phyloP scores from a whole-genome alignment of 1,140 invertebrate genomes.

The Drosophila serrata region DNA sequence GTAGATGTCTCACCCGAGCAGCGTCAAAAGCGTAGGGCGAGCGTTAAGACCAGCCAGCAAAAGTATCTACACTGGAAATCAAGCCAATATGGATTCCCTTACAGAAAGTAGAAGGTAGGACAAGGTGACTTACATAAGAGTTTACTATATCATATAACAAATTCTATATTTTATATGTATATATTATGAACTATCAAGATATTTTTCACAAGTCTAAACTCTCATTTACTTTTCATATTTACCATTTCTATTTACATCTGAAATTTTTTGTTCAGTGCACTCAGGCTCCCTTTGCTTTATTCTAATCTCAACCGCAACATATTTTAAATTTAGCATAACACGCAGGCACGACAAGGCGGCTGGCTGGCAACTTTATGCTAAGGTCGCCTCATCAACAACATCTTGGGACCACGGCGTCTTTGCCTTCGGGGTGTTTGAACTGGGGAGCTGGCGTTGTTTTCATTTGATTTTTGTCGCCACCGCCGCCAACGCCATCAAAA shows the following conservation, averaged over 20 bases:
- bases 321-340: conserved; percentile 80
- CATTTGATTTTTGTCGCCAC: conserved; percentile 71
- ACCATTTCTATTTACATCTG: no score
- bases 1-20: conserved; percentile 52
- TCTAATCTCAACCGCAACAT: conserved; percentile 76
- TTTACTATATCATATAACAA: background rate
- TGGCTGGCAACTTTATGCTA: conserved; percentile 55
- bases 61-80: background rate
- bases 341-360: conserved; percentile 19
- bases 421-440: conserved; percentile 67
- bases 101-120: background rate
- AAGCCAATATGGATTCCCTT: no score
- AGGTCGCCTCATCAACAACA: conserved; percentile 61
- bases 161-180: no score
- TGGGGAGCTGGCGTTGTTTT: conserved; percentile 57
- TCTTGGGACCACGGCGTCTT: conserved; percentile 35
- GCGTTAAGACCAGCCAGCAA: background rate
- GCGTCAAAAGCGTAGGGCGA: conserved; percentile 17
- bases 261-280: conserved; percentile 11
- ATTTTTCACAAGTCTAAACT: accelerated
- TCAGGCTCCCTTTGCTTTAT: conserved; percentile 44
- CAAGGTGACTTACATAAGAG: no score
- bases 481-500: conserved; percentile 54
- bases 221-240: background rate
- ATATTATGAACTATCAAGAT: background rate